A percentile compares a stretch with the other conserved stretches of the same genome.
phyloP scores from a whole-genome alignment of 2,797 vertebrate species.

The Melopsittacus undulatus region DNA sequence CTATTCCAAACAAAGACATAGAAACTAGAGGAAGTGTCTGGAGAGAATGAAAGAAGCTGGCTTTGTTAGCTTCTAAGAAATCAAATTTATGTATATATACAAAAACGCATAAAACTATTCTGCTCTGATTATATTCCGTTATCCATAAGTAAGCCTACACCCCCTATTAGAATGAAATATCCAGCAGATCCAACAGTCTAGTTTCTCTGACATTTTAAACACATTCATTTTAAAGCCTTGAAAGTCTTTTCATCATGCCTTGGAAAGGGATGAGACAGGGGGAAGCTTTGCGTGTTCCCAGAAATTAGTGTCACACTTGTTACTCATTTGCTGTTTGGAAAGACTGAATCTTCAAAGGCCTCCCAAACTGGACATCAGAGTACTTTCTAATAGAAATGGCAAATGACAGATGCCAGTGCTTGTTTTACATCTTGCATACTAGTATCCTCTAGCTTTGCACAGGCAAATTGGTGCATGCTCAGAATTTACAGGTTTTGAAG shows the following conservation, averaged over 20 bases:
- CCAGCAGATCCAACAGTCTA: background rate
- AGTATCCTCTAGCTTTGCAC: background rate
- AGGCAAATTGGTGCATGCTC: background rate
- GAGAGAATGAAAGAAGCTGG: background rate
- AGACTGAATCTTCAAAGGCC: slow-evolving; percentile 6
- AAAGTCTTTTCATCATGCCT: background rate
- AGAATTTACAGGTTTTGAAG: background rate
- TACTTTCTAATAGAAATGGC: background rate
- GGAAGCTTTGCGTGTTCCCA: background rate
- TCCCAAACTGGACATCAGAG: background rate
- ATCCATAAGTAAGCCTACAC: background rate
- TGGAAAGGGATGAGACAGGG: background rate
- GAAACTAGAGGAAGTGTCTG: background rate
- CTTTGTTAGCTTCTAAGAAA: background rate
- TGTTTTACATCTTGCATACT: background rate
- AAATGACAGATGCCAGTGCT: background rate
- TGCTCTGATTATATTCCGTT: background rate
- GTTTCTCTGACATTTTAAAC: background rate
- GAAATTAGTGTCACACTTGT: background rate
- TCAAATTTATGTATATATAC: background rate
- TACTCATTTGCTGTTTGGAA: background rate
- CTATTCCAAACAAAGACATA: background rate
- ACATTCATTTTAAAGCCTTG: background rate
- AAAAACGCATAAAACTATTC: background rate
- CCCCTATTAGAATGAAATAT: background rate